Evolutionary conservation across 2,797 vertebrate species (phyloP).

Genomic region (Micromesistius poutassou): DNA sequence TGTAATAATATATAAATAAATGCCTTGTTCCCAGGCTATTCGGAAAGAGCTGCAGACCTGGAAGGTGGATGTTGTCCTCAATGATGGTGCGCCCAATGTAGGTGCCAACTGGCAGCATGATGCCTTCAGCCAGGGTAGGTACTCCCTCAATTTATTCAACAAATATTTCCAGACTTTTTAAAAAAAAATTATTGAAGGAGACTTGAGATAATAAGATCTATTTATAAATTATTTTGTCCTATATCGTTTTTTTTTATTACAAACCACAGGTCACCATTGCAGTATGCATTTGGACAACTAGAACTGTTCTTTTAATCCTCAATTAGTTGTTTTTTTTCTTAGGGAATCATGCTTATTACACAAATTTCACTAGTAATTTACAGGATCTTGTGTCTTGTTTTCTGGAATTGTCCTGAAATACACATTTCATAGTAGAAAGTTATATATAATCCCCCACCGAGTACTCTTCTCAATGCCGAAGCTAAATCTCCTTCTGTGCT

Average conservation of each 20-base stretch:
- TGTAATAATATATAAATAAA: background rate
- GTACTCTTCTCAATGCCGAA: background rate
- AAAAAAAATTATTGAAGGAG: background rate
- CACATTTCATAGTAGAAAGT: background rate
- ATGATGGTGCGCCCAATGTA: slow-evolving; percentile 93
- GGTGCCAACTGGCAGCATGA: slow-evolving; percentile 95
- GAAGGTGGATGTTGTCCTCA: slow-evolving; percentile 95
- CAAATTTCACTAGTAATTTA: no score
- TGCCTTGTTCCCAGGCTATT: slow-evolving; percentile 70
- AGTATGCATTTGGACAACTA: no score
- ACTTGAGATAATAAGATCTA: background rate
- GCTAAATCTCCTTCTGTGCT: background rate
- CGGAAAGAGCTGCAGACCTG: slow-evolving; percentile 92
- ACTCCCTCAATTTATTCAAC: background rate
- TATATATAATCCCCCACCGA: background rate
- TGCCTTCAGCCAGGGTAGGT: slow-evolving; percentile 89
- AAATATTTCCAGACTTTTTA: background rate
- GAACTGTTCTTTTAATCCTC: no score
- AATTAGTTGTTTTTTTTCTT: no score
- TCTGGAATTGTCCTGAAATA: no score
- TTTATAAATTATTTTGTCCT: background rate
- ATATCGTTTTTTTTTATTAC: no score
- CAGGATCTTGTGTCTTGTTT: no score
- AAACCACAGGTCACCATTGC: no score
- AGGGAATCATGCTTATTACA: no score